These are phyloP conservation scores for Epinotia brunnichana DNA, from an alignment of 2,888 invertebrate species.

Conservation along the genomic window DNA sequence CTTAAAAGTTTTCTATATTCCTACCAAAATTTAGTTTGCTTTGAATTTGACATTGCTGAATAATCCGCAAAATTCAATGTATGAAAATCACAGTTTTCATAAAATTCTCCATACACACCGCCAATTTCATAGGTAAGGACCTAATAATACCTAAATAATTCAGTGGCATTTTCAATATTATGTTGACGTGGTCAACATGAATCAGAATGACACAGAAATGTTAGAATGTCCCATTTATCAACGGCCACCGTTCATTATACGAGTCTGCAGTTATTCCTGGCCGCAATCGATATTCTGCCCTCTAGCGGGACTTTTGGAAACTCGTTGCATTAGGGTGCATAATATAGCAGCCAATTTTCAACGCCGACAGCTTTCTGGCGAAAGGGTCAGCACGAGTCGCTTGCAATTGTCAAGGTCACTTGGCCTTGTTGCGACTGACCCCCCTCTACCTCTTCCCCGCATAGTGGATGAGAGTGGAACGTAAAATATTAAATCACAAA, in stretches of 20 bases:
- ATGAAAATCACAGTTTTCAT: too few relatives aligned
- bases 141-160: too few relatives aligned
- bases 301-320: constrained; percentile 1
- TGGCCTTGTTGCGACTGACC: background rate
- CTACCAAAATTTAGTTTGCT: too few relatives aligned
- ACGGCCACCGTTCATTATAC: background rate
- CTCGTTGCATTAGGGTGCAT: constrained; percentile 15
- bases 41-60: too few relatives aligned
- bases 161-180: too few relatives aligned
- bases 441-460: too few relatives aligned
- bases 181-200: background rate
- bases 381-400: background rate
- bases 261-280: background rate
- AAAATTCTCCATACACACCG: too few relatives aligned
- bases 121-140: too few relatives aligned
- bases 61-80: too few relatives aligned
- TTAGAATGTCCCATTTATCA: background rate
- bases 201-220: background rate
- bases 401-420: background rate
- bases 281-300: constrained; percentile 18
- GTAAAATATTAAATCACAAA: too few relatives aligned
- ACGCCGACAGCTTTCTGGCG: background rate
- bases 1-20: too few relatives aligned
- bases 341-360: constrained; percentile 11
- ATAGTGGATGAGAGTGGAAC: too few relatives aligned